phyloP scores from a whole-genome alignment of 1,140 invertebrate species.

The Bathynomus jamesi region DNA sequence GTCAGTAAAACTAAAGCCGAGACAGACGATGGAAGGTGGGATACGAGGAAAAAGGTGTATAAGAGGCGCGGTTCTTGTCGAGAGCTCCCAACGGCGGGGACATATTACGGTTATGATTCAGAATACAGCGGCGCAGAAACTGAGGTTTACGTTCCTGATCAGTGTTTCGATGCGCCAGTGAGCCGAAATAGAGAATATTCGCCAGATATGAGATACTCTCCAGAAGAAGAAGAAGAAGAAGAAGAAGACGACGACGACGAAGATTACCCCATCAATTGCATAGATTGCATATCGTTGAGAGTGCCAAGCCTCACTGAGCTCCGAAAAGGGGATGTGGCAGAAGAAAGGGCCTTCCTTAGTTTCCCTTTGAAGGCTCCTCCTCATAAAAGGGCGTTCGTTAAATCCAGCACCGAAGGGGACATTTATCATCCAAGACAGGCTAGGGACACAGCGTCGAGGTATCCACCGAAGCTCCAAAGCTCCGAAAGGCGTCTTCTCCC shows the following conservation, averaged over 20 bases:
- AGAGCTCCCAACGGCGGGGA: constrained; percentile 15
- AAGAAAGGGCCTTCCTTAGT: not conserved
- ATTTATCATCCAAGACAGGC: not conserved
- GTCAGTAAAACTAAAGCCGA: not conserved
- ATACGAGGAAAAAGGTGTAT: not conserved
- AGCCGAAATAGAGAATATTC: constrained; percentile 18
- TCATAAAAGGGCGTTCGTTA: not conserved
- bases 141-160: constrained; percentile 34
- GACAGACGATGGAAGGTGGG: not conserved
- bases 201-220: not conserved
- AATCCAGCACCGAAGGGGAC: not conserved
- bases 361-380: not conserved
- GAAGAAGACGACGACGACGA: too few species aligned
- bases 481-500: not conserved
- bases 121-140: constrained; percentile 37
- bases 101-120: constrained; percentile 37
- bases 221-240: too few species aligned
- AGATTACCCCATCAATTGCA: not conserved
- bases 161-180: constrained; percentile 27
- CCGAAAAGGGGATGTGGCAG: not conserved
- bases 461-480: not conserved
- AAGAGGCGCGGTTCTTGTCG: not conserved
- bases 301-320: not conserved
- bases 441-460: not conserved
- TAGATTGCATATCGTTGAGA: not conserved